Conservation (phyloP, 2,797 vertebrate genomes). For the Allobates femoralis region DNA sequence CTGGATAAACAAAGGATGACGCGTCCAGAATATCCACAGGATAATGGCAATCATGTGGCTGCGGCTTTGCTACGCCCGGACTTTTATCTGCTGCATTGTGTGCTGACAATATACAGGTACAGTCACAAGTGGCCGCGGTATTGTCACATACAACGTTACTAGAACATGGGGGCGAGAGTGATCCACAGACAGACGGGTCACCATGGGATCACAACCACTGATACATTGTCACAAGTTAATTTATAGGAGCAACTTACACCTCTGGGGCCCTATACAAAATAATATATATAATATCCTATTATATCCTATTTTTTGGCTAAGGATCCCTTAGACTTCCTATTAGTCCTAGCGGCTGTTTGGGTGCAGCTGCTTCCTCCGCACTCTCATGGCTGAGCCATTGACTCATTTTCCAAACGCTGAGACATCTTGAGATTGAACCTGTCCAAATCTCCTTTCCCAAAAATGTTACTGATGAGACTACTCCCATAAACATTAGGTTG, state of each 20-base stretch:
- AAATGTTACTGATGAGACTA: background rate
- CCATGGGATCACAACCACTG: background rate
- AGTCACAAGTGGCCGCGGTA: constrained; percentile 6
- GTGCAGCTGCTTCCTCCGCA: no score
- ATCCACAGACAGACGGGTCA: background rate
- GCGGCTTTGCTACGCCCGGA: constrained; percentile 17
- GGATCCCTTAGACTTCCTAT: no score
- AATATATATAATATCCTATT: no score
- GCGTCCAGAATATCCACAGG: constrained; percentile 68
- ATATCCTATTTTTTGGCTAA: no score
- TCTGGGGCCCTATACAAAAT: no score
- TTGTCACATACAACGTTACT: constrained; percentile 23
- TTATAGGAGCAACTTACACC: no score
- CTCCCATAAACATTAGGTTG: no score
- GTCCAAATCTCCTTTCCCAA: background rate
- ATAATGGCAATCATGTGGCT: constrained; percentile 66
- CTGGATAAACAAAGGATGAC: constrained; percentile 58
- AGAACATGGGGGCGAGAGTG: background rate
- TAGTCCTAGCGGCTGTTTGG: no score
- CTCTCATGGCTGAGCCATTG: no score
- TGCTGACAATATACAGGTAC: constrained; percentile 68
- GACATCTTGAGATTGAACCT: background rate
- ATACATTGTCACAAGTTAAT: background rate
- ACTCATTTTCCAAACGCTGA: background rate
- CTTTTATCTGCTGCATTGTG: constrained; percentile 62